phyloP scores from a whole-genome alignment of 2,888 invertebrate genomes.

The Catocala fraxini region DNA sequence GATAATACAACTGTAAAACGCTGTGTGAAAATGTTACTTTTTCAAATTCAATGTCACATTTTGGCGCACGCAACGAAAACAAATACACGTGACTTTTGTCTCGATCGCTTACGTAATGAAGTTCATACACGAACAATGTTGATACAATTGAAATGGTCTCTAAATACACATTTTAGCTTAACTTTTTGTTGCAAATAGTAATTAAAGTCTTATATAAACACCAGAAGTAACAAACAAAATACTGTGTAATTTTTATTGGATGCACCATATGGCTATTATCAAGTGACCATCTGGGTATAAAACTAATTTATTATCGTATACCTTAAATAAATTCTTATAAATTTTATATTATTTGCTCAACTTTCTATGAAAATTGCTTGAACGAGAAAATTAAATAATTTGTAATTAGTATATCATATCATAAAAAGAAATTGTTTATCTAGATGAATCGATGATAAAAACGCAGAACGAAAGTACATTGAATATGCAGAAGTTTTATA shows the following conservation, averaged over 20 bases:
- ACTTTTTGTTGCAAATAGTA: not conserved
- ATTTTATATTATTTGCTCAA: not conserved
- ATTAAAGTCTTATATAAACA: not conserved
- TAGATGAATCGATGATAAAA: too few relatives aligned
- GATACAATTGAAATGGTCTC: constrained; percentile 7
- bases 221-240: not conserved
- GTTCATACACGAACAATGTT: constrained; percentile 3
- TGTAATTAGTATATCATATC: too few relatives aligned
- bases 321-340: not conserved
- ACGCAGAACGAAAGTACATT: constrained; percentile 9
- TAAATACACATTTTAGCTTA: not conserved
- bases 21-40: constrained; percentile 5
- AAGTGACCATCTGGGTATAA: not conserved
- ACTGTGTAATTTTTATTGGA: not conserved
- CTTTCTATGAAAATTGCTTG: not conserved
- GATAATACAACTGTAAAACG: constrained; percentile 9
- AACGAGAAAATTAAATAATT: too few relatives aligned
- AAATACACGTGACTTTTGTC: not conserved
- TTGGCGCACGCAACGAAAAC: constrained; percentile 5
- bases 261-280: not conserved
- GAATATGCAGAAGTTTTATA: constrained; percentile 28
- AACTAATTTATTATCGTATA: not conserved
- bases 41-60: constrained; percentile 18
- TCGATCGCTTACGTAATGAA: too few relatives aligned
- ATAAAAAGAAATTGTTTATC: too few relatives aligned